These are phyloP conservation scores for Anas georgica DNA, from an alignment of 2,797 vertebrate genomes.

Conservation along the genomic window DNA sequence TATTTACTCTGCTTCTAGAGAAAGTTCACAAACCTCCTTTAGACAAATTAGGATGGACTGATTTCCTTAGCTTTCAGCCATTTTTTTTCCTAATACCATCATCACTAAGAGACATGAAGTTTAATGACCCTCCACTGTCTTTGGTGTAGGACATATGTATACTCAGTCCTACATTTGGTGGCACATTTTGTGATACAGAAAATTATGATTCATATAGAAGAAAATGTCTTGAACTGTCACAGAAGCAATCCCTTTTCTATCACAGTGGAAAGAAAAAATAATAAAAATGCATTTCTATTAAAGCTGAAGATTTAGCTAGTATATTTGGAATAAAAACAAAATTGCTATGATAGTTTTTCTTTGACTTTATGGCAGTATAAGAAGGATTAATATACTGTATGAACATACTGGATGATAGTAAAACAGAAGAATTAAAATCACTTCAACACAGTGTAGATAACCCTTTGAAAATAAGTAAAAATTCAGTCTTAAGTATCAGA, in stretches of 20 bases:
- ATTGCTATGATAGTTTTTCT: conserved; percentile 65
- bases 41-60: background rate
- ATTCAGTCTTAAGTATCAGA: conserved; percentile 55
- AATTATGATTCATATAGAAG: background rate
- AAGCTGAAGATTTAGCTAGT: conserved; percentile 50
- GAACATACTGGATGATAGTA: conserved; percentile 67
- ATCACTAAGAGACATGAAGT: background rate
- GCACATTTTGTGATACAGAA: background rate
- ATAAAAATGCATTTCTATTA: conserved; percentile 61
- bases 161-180: fast-evolving
- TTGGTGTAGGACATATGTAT: background rate
- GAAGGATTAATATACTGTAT: conserved; percentile 70
- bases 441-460: conserved; percentile 66
- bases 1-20: background rate
- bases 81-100: background rate
- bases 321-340: conserved; percentile 68
- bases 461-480: conserved; percentile 73
- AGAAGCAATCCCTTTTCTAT: conserved; percentile 51
- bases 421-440: conserved; percentile 73
- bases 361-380: conserved; percentile 71
- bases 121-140: background rate
- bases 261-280: conserved; percentile 53
- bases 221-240: background rate
- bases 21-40: background rate
- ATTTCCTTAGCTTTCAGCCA: background rate